These are phyloP conservation scores for Balanococcus diminutus DNA, from an alignment of 2,888 invertebrate genomes.

Conservation along the genomic window DNA sequence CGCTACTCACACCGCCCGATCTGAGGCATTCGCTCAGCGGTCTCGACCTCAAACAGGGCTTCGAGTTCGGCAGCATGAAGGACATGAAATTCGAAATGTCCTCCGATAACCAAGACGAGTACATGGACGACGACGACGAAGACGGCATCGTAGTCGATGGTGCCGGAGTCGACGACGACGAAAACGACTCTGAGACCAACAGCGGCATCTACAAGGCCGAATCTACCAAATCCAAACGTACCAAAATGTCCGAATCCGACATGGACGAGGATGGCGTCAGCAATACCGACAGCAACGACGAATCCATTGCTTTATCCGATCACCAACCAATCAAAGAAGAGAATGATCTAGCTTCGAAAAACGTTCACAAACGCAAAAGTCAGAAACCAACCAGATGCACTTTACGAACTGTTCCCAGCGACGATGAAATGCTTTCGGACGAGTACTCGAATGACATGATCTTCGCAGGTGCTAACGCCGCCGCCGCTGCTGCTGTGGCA, in stretches of 20 bases:
- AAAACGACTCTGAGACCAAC: conserved; percentile 51
- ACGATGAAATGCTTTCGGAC: conserved; percentile 56
- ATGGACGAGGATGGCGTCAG: conserved; percentile 67
- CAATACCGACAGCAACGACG: conserved; percentile 68
- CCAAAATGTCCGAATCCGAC: conserved; percentile 66
- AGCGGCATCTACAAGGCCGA: conserved; percentile 45
- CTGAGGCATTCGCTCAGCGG: conserved; percentile 64
- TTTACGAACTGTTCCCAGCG: conserved; percentile 48
- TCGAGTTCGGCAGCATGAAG: conserved; percentile 64
- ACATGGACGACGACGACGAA: conserved; percentile 68
- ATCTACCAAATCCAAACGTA: conserved; percentile 52
- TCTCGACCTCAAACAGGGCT: conserved; percentile 69
- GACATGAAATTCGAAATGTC: conserved; percentile 65
- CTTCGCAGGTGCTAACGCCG: conserved; percentile 1
- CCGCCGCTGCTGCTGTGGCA: background rate
- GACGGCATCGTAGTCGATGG: conserved; percentile 78
- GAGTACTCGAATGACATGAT: conserved; percentile 55
- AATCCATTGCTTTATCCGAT: conserved; percentile 67
- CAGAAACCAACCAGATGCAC: conserved; percentile 77
- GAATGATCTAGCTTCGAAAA: conserved; percentile 67
- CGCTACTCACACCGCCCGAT: conserved; percentile 70
- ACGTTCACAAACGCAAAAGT: conserved; percentile 84
- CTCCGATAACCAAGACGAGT: conserved; percentile 61
- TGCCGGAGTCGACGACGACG: conserved; percentile 64
- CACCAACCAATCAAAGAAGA: conserved; percentile 65